Evolutionary conservation across 2,888 invertebrate genomes (phyloP).

Genomic region (Psylliodes chrysocephalus): DNA sequence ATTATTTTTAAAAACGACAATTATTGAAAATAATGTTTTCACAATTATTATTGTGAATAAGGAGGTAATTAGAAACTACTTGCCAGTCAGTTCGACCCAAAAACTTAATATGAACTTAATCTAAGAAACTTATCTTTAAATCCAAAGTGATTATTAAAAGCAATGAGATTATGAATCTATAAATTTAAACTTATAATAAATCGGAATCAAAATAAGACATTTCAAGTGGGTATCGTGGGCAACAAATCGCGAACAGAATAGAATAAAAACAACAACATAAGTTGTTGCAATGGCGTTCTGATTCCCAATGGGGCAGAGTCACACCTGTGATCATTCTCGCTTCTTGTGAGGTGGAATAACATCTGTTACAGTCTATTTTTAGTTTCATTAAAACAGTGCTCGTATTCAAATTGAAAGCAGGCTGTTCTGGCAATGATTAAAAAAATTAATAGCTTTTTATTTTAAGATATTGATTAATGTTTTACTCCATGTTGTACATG

Average conservation of each 20-base stretch:
- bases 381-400: conserved; percentile 17
- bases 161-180: no score
- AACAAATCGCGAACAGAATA: conserved; percentile 4
- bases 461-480: neutral
- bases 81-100: no score
- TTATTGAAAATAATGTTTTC: no score
- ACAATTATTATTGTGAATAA: no score
- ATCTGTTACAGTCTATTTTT: conserved; percentile 23
- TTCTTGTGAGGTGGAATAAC: conserved; percentile 20
- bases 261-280: conserved; percentile 17
- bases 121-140: no score
- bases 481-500: neutral
- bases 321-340: conserved; percentile 24
- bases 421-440: conserved; percentile 3
- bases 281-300: neutral
- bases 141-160: no score
- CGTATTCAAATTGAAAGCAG: conserved; percentile 18
- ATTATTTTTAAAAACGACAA: no score
- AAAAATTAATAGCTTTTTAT: conserved; percentile 1
- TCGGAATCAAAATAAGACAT: no score
- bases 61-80: no score
- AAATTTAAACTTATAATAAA: no score
- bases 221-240: conserved; percentile 7
- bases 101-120: no score
- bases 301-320: conserved; percentile 16